Base-by-base conservation (phyloP, 2,888 invertebrate genomes). In the Agonum fuliginosum region DNA sequence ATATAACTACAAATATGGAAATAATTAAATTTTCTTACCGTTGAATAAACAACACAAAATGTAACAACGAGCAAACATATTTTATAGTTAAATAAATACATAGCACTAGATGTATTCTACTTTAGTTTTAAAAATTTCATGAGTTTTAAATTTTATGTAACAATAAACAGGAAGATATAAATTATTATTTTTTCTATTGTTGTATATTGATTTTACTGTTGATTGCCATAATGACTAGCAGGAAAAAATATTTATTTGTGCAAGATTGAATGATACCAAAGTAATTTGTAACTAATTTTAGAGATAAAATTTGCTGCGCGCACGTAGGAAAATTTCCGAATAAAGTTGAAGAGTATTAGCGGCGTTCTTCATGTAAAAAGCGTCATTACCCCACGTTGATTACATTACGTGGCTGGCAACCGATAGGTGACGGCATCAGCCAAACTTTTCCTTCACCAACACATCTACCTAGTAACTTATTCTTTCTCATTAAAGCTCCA, bases 401-500 rank as follows among this genome's bases (percentile, higher is more conserved):
- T 67, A 67, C 67, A 41, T 67, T 67, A 67, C 41, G 67, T 65
- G 54, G 67, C 41, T 34, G 19, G 67, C 41, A 67, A 67, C 67
- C 67, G 67, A 67, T 67, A 67, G 67, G 65, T 67, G 65, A 19
- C 22, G 6, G 6, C 62, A 34, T 20, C 19, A 17, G 20, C 12
- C 14, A 67, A 67, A 67, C 41, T 67, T 67, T 65, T 30, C 34
- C 65, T 17, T n/a, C 34, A 34, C 62, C 62, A 37, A 12, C 37
- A 12, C 67, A 67, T 22, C 37, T 41, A 67, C 65, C 65, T 65
- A 65, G 69, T 83, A 84, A 83, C 83, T 84, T 83, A 84, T 84
- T 85, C 84, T 84, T 84, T 85, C 84, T 84, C 84, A 83, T 84
- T 85, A 84, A 82, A 82, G 82, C 80, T 77, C 80, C 81, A 81